Base-by-base conservation (phyloP, 2,797 vertebrate genomes). In the Selene dorsalis region DNA sequence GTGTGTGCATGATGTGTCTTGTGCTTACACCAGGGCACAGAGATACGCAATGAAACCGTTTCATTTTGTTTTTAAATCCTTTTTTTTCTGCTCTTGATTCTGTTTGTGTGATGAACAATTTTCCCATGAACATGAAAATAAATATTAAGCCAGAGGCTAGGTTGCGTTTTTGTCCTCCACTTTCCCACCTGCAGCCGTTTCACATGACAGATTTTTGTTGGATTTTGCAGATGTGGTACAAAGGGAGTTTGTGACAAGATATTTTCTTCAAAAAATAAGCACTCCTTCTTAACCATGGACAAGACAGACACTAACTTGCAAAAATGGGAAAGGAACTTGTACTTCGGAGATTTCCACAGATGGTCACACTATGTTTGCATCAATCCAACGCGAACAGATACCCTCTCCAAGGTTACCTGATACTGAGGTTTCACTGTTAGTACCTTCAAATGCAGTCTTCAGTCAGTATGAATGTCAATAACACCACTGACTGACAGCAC, bases 201-300 rank as follows among this genome's bases (percentile, higher is more conserved):
- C 52, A 69, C 66, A 35, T 74, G 43, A 80, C 45, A 77, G 10
- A 18, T 39, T 71, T 62, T 66, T 61, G 28, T 13, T 8, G 4
- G n/a, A 58, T 48, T 75, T 71, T 67, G 47, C 50, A 56, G 17
- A 63, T 68, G 48, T 13, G 55, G 35, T 56, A 72, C 16, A 55
- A 18, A 50, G 35, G 45, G 14, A 61, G 35, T 12, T 26, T 10
- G 17, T 63, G 57, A 67, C 62, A 43, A 14, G 39, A 7, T n/a
- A n/a, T n/a, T n/a, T n/a, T n/a, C n/a, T n/a, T n/a, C n/a, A n/a
- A n/a, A n/a, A n/a, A 4, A 17, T 17, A 53, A 43, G 47, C 41
- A 17, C 7, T 11, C 3, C 11, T 8, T 20, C 39, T 53, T n/a
- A 6, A 45, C 4, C 2, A 66, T 11, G 20, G 22, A 38, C 11